A percentile compares a stretch with the other conserved stretches of the same genome.
Evolutionary conservation across 2,113 vertebrate species (phyloP).

Genomic region (Nesoenas mayeri): DNA sequence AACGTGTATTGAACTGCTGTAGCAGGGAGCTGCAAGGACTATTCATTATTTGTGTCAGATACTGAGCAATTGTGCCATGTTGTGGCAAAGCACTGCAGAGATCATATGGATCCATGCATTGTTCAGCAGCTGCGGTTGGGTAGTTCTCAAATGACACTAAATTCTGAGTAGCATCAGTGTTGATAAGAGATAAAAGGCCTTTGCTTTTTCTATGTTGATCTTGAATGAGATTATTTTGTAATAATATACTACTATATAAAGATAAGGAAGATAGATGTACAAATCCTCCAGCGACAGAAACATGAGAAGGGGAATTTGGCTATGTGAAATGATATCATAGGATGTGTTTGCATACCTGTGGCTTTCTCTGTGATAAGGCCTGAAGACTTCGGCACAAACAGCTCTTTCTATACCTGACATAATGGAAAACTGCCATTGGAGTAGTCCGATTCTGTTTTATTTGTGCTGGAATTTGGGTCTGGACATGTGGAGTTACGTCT

Average conservation of each 20-base stretch:
- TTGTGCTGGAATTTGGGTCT: neutral
- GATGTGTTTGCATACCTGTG: neutral
- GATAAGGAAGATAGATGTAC: neutral
- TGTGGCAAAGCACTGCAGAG: neutral
- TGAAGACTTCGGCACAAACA: neutral
- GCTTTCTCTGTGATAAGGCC: neutral
- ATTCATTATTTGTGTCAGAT: neutral
- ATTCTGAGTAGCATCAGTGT: neutral
- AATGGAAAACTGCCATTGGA: neutral
- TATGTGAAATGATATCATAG: fast-evolving
- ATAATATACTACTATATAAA: neutral
- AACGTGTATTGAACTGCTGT: neutral
- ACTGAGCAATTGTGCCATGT: neutral
- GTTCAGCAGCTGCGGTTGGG: neutral
- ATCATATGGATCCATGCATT: fast-evolving
- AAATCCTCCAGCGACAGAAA: neutral
- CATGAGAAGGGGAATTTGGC: neutral
- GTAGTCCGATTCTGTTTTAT: neutral
- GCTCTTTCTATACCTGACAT: neutral
- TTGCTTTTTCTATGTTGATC: neutral
- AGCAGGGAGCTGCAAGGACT: neutral
- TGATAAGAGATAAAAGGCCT: neutral
- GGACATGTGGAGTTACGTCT: neutral
- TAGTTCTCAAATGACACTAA: neutral
- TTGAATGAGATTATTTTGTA: neutral